Evolutionary conservation across 2,888 invertebrate species (phyloP), one percentile per base, ranked within the genome.

Genomic region (Hydraecia micacea): DNA sequence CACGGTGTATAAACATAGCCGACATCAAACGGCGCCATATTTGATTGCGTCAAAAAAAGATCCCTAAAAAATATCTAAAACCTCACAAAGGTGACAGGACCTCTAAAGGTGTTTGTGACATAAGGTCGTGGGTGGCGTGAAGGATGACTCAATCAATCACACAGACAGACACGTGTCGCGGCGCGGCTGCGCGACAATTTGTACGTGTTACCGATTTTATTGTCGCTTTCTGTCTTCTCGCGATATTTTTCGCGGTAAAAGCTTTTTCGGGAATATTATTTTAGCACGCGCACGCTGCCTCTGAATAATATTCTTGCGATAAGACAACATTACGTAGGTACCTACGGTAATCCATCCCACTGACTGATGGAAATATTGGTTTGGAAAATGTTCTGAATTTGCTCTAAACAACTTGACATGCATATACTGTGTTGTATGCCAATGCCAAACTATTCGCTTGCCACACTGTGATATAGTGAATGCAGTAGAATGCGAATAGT

Each of bases 121-220:
- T 42, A 28, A n/a, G 42, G 42, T 32, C 15, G 60, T 0, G 18
- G 46, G 58, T 1, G 63, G 5, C 75, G 66, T 73, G 80, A 55
- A 39, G 39, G 42, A 69, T 39, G 49, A 55, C 58, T 58, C 76
- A 63, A 81, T 87, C 81, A 76, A 81, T 88, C 88, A 79, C 63
- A n/a, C 36, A 55, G 79, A 65, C 68, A 76, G 83, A 73, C 83
- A 76, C 71, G 75, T 84, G 86, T 81, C 84, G 73, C 80, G 46
- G 6, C n/a, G 32, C 28, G 15, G 46, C n/a, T 46, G n/a, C 60
- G 60, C 76, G 60, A 71, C 79, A 9, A 76, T 84, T 79, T 81
- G 81, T 86, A 73, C 73, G 65, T 77, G 81, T 80, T 77, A 75
- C 78, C 71, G 68, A 84, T 86, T 79, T 84, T 83, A 85, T 83